These are phyloP conservation scores for Tragelaphus strepsiceros DNA, from an alignment of 2,113 vertebrate genomes.

Conservation along the genomic window DNA sequence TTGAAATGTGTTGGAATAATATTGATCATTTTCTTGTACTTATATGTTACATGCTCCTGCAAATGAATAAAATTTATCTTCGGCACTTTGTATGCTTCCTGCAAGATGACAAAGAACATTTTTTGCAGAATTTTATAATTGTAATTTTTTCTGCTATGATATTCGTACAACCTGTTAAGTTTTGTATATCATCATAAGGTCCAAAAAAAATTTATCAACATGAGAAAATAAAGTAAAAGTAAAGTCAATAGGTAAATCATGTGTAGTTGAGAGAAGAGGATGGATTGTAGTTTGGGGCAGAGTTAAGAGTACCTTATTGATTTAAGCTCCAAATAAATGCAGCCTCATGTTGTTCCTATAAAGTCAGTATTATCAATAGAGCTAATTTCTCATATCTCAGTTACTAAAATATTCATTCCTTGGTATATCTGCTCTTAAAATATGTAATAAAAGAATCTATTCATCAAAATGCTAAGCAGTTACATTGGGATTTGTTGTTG, in stretches of 20 bases:
- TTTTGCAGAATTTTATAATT: not conserved
- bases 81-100: not conserved
- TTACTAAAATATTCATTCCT: not conserved
- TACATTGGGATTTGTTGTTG: not conserved
- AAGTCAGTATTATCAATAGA: not conserved
- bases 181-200: not conserved
- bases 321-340: not conserved
- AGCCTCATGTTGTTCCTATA: not conserved
- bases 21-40: slow-evolving; percentile 3
- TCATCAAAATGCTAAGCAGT: not conserved
- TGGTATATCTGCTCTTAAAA: not conserved
- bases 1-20: not conserved
- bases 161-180: not conserved
- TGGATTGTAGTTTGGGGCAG: not conserved
- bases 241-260: not conserved
- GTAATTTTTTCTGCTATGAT: not conserved
- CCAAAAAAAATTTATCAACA: not conserved
- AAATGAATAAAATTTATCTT: not conserved
- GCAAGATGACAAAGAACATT: not conserved
- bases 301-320: not conserved
- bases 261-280: not conserved
- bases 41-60: not conserved
- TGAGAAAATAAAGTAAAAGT: slow-evolving; percentile 27
- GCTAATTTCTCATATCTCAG: not conserved
- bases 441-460: not conserved